Evolutionary conservation across 2,888 invertebrate species (phyloP).

Genomic region (Leptinotarsa juncta): DNA sequence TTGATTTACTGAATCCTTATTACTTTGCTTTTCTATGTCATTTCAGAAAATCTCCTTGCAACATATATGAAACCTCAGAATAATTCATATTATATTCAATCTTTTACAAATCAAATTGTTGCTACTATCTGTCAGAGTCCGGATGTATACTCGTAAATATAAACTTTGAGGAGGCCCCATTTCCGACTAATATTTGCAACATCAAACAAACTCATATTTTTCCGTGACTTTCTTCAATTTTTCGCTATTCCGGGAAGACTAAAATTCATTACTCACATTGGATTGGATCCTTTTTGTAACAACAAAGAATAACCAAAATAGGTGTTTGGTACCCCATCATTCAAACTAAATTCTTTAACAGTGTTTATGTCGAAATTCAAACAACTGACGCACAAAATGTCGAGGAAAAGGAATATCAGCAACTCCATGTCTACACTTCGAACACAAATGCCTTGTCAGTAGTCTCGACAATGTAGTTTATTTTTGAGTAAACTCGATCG

Average conservation of each 20-base stretch:
- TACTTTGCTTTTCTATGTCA: too few species aligned
- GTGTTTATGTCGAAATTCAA: conserved; percentile 29
- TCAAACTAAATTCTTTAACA: conserved; percentile 29
- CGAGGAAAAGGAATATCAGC: background rate
- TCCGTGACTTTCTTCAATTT: background rate
- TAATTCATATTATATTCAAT: too few species aligned
- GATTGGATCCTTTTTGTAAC: conserved; percentile 30
- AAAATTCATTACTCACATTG: conserved; percentile 29
- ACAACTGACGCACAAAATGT: background rate
- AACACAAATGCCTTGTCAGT: background rate
- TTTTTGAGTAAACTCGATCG: background rate
- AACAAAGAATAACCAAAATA: conserved; percentile 39
- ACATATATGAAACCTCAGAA: too few species aligned
- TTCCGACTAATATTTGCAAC: too few species aligned
- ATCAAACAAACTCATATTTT: too few species aligned
- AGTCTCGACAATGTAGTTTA: background rate
- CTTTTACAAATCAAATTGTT: too few species aligned
- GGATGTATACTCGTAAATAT: too few species aligned
- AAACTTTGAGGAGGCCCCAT: too few species aligned
- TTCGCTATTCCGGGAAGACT: background rate
- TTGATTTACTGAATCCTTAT: too few species aligned
- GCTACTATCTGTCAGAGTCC: too few species aligned
- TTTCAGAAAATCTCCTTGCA: too few species aligned
- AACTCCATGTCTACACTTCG: background rate
- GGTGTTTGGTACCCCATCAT: conserved; percentile 12